Evolutionary conservation across 2,888 invertebrate species (phyloP), one percentile per base, ranked within the genome.

Genomic region (Limnephilus rhombicus): DNA sequence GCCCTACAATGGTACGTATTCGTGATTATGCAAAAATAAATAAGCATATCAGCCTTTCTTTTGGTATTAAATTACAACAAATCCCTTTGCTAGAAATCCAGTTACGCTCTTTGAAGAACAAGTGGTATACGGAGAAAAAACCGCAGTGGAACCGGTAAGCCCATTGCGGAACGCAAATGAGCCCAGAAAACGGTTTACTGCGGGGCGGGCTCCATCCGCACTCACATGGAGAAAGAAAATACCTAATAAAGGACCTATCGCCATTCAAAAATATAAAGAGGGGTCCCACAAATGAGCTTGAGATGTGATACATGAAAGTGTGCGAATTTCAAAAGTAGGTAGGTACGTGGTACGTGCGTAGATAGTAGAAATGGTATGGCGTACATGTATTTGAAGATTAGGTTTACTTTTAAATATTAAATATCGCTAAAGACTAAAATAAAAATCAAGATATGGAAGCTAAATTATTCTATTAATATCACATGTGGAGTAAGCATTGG

Each of bases 141-240:
- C 91, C 91, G 89, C 92, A 93, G 68, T 82, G 91, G 88, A 90
- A 87, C 86, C 92, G 86, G 85, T 93, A 93, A 93, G 92, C 89
- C 90, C 91, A 91, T 93, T 93, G 91, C 91, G 90, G 80, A 81
- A 92, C 87, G 93, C 93, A 92, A 93, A 92, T 93, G 92, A 93
- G 92, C 92, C 92, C 90, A 92, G 91, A 93, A 93, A 93, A 92
- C 88, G 91, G 92, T 92, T 92, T 93, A 91, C 88, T 80, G 29
- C 34, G 37, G 83, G 85, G n/a, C 41, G 24, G 9, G 45, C 15
- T 37, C 31, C 31, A 34, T 37, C 31, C 31, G 34, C 83, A 83
- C 29, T 18, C 83, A 83, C 83, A 34, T 18, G 83, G 15, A 34
- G 31, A 11, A 18, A 31, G 31, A 31, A 18, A 83, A 31, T 18